Conservation (phyloP, 2,113 vertebrate genomes). For the Neodon shergylaensis region DNA sequence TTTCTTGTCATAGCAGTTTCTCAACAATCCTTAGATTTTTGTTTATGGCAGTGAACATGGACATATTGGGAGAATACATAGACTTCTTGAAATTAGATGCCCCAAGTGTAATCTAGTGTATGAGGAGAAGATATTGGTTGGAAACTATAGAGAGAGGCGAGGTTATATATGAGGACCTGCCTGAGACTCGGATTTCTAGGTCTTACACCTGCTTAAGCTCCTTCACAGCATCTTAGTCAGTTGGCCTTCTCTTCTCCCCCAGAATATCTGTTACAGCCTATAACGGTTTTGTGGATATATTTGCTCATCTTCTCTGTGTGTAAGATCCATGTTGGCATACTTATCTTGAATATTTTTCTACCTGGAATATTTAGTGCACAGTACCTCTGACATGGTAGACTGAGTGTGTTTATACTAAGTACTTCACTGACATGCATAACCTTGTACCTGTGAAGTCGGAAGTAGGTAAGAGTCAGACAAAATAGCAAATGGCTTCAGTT, state of each 20-base stretch:
- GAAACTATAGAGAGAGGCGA: not conserved
- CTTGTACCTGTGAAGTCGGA: not conserved
- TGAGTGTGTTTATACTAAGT: not conserved
- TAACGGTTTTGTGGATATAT: not conserved
- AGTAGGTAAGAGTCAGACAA: slow-evolving; percentile 4
- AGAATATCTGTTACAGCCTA: not conserved
- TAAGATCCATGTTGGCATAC: not conserved
- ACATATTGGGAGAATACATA: not conserved
- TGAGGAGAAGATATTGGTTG: not conserved
- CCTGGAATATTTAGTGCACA: not conserved
- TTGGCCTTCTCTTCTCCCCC: not conserved
- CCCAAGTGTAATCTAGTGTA: not conserved
- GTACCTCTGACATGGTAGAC: not conserved
- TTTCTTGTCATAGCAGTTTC: not conserved
- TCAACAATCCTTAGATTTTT: not conserved
- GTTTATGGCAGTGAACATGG: not conserved
- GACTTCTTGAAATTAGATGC: not conserved
- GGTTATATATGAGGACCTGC: not conserved
- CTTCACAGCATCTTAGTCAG: not conserved
- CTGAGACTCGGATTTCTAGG: not conserved
- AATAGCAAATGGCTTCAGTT: not conserved
- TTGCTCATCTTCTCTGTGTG: not conserved
- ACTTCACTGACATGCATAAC: not conserved
- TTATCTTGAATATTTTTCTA: not conserved
- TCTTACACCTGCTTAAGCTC: not conserved